phyloP scores from a whole-genome alignment of 2,888 invertebrate genomes.

The Ommatoiulus sabulosus region DNA sequence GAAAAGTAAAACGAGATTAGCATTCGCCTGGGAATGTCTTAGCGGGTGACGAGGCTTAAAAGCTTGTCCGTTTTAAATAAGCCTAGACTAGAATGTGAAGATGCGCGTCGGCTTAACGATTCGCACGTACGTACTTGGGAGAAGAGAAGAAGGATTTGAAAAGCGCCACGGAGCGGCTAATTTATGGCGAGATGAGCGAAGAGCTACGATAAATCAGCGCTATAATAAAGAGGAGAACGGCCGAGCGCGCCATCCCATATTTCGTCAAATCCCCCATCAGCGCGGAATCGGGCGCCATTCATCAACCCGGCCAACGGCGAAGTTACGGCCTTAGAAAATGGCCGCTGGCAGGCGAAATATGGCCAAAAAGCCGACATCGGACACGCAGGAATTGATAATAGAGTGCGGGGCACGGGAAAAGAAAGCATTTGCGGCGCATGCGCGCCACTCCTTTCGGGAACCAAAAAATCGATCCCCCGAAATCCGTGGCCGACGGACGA shows the following conservation, averaged over 20 bases:
- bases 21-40: neutral
- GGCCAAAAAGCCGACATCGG: neutral
- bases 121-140: neutral
- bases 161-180: neutral
- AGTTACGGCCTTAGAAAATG: neutral
- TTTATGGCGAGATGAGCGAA: conserved; percentile 29
- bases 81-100: neutral
- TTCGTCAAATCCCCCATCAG: conserved; percentile 28
- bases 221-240: neutral
- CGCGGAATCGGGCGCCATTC: neutral
- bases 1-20: no score
- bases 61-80: neutral
- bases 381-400: conserved; percentile 6
- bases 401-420: neutral
- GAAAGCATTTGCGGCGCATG: neutral
- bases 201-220: conserved; percentile 12
- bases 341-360: conserved; percentile 7
- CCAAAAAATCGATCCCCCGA: neutral
- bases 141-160: neutral
- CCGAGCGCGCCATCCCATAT: neutral
- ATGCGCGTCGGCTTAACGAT: neutral
- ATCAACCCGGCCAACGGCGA: neutral
- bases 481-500: neutral
- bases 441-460: neutral
- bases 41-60: neutral